These are phyloP conservation scores for Diploptera punctata DNA, from an alignment of 2,888 invertebrate genomes.

Conservation along the genomic window DNA sequence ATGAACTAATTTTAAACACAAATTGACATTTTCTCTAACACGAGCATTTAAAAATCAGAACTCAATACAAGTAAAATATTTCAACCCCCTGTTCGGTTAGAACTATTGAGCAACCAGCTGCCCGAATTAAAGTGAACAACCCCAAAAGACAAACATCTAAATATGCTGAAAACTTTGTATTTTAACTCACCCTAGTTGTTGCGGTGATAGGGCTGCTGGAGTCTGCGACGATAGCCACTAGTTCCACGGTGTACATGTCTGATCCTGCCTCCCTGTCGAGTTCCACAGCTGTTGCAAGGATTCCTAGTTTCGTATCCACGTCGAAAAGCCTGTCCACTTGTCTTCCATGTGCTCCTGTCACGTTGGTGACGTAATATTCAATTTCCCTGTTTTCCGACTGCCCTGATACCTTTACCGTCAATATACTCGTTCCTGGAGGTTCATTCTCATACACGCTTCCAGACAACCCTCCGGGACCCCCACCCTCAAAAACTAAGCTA, in stretches of 20 bases:
- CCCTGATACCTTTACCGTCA: slow-evolving; percentile 69
- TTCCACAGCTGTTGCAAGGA: slow-evolving; percentile 82
- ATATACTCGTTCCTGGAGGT: slow-evolving; percentile 82
- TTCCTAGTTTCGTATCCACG: slow-evolving; percentile 87
- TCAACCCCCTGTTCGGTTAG: too few relatives aligned
- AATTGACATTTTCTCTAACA: too few relatives aligned
- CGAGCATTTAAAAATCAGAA: too few relatives aligned
- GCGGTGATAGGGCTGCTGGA: slow-evolving; percentile 73
- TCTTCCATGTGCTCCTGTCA: slow-evolving; percentile 64
- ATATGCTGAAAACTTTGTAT: too few relatives aligned
- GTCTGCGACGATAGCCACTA: slow-evolving; percentile 81
- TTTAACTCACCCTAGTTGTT: slow-evolving; percentile 78
- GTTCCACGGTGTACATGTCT: slow-evolving; percentile 82
- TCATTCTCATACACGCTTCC: slow-evolving; percentile 91
- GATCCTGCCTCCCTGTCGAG: slow-evolving; percentile 86
- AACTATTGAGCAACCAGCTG: too few relatives aligned
- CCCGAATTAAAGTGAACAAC: too few relatives aligned
- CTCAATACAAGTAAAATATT: too few relatives aligned
- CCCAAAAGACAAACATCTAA: too few relatives aligned
- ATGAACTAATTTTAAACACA: too few relatives aligned
- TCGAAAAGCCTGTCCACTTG: slow-evolving; percentile 91
- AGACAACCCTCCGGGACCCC: too few relatives aligned
- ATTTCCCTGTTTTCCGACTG: slow-evolving; percentile 64
- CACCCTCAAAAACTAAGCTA: slow-evolving; percentile 60
- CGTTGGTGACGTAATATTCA: slow-evolving; percentile 86